Base-by-base conservation (phyloP, 2,888 invertebrate genomes). In the Adelphocoris suturalis region DNA sequence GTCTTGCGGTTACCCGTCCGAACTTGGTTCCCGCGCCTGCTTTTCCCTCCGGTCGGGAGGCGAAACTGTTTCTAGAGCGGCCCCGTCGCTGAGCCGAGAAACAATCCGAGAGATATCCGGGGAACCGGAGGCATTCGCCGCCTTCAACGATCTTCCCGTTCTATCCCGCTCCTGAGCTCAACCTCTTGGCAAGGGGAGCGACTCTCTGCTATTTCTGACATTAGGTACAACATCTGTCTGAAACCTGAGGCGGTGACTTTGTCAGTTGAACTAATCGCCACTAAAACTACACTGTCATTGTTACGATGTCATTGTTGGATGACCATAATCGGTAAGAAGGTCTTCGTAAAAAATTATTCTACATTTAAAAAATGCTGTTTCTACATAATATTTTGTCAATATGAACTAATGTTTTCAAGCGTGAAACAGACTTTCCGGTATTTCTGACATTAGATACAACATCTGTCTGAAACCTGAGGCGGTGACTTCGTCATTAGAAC, bases 91-190 rank as follows among this genome's bases (percentile, higher is more conserved):
- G n/a, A 23, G 68, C 68, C 68, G 23, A 0, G 27, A 68, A 68
- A 68, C 68, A 68, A 68, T 68, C 68, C 12, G 68, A n/a, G 68
- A 68, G 68, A 68, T 68, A 68, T 68, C 68, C 68, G n/a, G 5
- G 14, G 16, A 13, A 57, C 57, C 19, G 9, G 23, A 68, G 68
- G 68, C 19, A 68, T 68, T 68, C 68, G 68, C 23, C 68, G 5
- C 5, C 68, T n/a, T 57, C 16, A 57, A n/a, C 23, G 12, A 68
- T 68, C 68, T 68, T 68, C 23, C 12, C 2, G 68, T 68, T 12
- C 68, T 23, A 68, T 68, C 68, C 23, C 27, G 5, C 52, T 52
- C 0, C 23, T 68, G 23, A 23, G 23, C 23, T 68, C 68, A 68
- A 23, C 23, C 57, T n/a, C 23, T 68, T 61, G 61, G 61, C 27